Conservation (phyloP, 2,888 invertebrate species). For the Arrhopalites spinosus region DNA sequence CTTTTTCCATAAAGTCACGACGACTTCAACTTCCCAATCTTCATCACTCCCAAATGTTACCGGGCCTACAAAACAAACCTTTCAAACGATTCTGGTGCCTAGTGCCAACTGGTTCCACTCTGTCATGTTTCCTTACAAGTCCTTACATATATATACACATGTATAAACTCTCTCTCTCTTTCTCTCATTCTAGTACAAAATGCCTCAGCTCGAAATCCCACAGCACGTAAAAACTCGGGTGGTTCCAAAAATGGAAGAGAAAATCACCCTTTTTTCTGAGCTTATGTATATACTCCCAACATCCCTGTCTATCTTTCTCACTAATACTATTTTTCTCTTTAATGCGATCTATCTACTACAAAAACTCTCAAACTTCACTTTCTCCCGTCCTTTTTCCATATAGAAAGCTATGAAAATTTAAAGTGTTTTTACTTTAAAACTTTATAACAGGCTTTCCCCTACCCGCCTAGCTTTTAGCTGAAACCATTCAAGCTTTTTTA, state of each 20-base stretch:
- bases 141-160: not conserved
- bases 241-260: not conserved
- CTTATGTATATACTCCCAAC: no score
- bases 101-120: no score
- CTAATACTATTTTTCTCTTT: constrained; percentile 9
- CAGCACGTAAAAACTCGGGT: not conserved
- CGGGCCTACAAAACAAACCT: constrained; percentile 10
- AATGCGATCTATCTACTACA: constrained; percentile 8
- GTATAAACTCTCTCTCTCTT: no score
- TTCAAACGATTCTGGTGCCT: not conserved
- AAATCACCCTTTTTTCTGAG: constrained; percentile 1
- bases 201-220: not conserved
- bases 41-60: constrained; percentile 1
- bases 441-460: not conserved
- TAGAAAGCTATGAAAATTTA: constrained; percentile 5
- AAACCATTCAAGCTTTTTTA: no score
- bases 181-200: no score
- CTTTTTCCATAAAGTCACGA: constrained; percentile 7
- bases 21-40: constrained; percentile 4
- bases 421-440: constrained; percentile 11
- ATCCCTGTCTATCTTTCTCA: not conserved
- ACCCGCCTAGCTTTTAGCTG: not conserved
- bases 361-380: not conserved
- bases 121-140: not conserved
- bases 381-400: not conserved